A percentile compares a stretch with the other conserved stretches of the same genome.
phyloP scores from a whole-genome alignment of 2,888 invertebrate genomes.

The Ochlodes sylvanus region DNA sequence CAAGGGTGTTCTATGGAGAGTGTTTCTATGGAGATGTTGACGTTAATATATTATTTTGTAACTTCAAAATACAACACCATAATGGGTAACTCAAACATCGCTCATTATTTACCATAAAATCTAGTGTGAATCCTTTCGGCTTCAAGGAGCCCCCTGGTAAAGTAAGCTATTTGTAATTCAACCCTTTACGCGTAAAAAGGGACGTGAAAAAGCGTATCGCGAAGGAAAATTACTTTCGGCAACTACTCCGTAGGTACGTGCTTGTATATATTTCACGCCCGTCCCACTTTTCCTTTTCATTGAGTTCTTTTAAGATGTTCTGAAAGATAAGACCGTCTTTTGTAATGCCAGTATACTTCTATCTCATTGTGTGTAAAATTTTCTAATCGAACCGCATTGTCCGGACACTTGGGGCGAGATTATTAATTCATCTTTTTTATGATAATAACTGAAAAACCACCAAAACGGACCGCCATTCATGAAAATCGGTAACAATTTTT shows the following conservation, averaged over 20 bases:
- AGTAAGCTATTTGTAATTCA: conserved; percentile 8
- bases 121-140: neutral
- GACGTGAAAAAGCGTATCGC: conserved; percentile 4
- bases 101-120: neutral
- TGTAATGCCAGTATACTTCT: neutral
- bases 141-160: neutral
- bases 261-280: conserved; percentile 6
- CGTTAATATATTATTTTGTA: too few relatives aligned
- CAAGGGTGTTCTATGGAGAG: too few relatives aligned
- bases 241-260: neutral
- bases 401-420: neutral
- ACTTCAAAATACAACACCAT: too few relatives aligned
- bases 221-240: neutral
- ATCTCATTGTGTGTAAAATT: neutral
- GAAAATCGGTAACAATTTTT: too few relatives aligned
- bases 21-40: too few relatives aligned
- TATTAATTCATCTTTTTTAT: neutral
- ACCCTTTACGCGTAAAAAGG: conserved; percentile 3
- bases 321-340: conserved; percentile 1
- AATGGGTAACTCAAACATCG: too few relatives aligned
- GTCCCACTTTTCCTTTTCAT: conserved; percentile 4
- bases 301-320: conserved; percentile 11
- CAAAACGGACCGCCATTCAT: too few relatives aligned
- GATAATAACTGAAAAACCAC: too few relatives aligned
- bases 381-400: neutral